Evolutionary conservation across 2,113 vertebrate genomes (phyloP).

Genomic region (Daboia siamensis): DNA sequence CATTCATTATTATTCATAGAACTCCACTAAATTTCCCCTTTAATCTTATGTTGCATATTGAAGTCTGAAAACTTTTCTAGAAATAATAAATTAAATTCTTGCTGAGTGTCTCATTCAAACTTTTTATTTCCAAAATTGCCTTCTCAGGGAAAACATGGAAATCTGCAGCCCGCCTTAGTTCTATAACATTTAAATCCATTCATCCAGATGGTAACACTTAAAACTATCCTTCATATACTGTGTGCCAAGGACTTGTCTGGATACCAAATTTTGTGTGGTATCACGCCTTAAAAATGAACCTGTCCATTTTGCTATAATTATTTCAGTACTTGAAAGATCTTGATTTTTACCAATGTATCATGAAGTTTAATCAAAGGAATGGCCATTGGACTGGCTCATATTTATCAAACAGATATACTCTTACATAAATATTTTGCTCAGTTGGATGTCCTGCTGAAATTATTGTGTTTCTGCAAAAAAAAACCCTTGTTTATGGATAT

Average conservation of each 20-base stretch:
- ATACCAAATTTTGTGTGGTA: neutral
- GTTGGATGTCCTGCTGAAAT: too few species aligned
- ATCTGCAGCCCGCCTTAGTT: neutral
- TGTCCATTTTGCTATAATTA: neutral
- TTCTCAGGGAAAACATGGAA: neutral
- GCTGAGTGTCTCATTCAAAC: neutral
- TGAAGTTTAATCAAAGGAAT: too few species aligned
- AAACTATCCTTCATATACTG: neutral
- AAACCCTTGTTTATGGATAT: too few species aligned
- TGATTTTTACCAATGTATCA: neutral
- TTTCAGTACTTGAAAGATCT: neutral
- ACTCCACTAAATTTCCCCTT: neutral
- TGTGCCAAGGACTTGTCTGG: neutral
- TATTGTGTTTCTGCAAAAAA: too few species aligned
- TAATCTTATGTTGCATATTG: neutral
- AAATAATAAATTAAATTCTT: neutral
- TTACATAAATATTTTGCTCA: too few species aligned
- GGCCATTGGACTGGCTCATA: too few species aligned
- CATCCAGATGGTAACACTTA: too few species aligned
- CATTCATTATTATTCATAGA: neutral
- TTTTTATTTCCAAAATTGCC: too few species aligned
- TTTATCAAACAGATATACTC: too few species aligned
- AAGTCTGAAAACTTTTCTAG: neutral
- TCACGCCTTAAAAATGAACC: neutral
- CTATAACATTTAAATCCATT: too few species aligned